These are phyloP conservation scores for Pseudomyrmex flavicornis DNA, from an alignment of 1,140 invertebrate genomes.

Conservation along the genomic window DNA sequence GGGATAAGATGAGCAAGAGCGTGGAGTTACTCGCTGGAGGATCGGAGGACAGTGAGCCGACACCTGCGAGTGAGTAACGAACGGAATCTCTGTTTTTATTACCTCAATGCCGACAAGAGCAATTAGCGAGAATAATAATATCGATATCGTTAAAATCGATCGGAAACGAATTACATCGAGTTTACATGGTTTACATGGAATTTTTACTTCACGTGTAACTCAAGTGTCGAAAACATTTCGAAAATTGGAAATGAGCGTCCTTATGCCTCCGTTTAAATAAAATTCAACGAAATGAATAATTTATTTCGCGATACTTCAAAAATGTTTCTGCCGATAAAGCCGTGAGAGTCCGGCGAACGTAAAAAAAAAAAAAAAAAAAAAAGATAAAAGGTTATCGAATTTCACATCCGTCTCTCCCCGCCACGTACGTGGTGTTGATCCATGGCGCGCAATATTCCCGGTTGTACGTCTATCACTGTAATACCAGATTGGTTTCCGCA, in stretches of 20 bases:
- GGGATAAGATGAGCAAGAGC: slow-evolving; percentile 82
- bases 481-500: slow-evolving; percentile 47
- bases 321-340: neutral
- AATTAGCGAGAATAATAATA: no score
- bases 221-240: no score
- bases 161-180: no score
- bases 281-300: neutral
- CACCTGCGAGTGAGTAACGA: slow-evolving; percentile 70
- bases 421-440: no score
- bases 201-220: no score
- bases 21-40: slow-evolving; percentile 81
- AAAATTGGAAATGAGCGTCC: no score
- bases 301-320: neutral
- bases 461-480: neutral
- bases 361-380: neutral
- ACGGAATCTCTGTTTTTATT: no score
- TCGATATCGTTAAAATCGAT: no score
- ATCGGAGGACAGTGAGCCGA: slow-evolving; percentile 79
- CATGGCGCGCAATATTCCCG: slow-evolving; percentile 24
- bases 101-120: no score
- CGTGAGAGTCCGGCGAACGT: neutral
- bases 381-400: neutral
- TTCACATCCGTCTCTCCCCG: neutral
- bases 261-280: no score
- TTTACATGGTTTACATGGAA: no score